Base-by-base conservation (phyloP, 2,113 vertebrate species). In the Ibidorhyncha struthersii region DNA sequence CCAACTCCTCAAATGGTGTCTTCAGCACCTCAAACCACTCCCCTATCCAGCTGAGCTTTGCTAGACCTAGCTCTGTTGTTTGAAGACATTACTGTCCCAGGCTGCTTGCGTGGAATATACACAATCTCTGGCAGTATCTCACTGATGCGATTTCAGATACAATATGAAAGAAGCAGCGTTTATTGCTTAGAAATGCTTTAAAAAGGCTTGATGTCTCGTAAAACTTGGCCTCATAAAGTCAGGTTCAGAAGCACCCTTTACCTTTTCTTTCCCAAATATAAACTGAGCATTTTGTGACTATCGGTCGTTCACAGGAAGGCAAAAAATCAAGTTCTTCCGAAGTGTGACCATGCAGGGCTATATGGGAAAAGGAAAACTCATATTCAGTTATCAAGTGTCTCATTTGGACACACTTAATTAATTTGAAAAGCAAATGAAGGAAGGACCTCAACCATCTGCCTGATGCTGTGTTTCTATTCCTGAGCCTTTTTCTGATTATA, bases 341-440 rank as follows among this genome's bases (percentile, higher is more conserved):
- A n/a, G 14, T 5, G 9, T 18, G 79, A 43, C 71, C 71, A 9
- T 16, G 55, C 8, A 7, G 59, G 66, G 17, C 29, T 86, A 3
- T 21, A 8, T 3, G 20, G 71, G 45, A n/a, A 40, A 56, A 70
- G 50, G 19, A 78, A 79, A 76, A 61, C 50, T 65, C 73, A 43
- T 91, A 80, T 26, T 84, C 59, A 34, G 26, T 47, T 25, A 91
- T 49, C 63, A 82, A 85, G 65, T 21, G 59, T 55, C 86, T 96
- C 73, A 49, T 96, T 90, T 94, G 91, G 90, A 66, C 82, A 83
- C 56, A 58, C 76, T 88, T 45, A 55, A 40, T 86, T 94, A 63
- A 93, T 96, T 67, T 96, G 84, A 90, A 91, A 86, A 90, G 69
- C 88, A 97, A 97, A 96, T 84, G 79, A 92, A 96, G 69, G 87